A percentile compares a stretch with the other conserved stretches of the same genome.
Evolutionary conservation across 2,888 invertebrate genomes (phyloP).

Genomic region (Pachycephus smyrnensis): DNA sequence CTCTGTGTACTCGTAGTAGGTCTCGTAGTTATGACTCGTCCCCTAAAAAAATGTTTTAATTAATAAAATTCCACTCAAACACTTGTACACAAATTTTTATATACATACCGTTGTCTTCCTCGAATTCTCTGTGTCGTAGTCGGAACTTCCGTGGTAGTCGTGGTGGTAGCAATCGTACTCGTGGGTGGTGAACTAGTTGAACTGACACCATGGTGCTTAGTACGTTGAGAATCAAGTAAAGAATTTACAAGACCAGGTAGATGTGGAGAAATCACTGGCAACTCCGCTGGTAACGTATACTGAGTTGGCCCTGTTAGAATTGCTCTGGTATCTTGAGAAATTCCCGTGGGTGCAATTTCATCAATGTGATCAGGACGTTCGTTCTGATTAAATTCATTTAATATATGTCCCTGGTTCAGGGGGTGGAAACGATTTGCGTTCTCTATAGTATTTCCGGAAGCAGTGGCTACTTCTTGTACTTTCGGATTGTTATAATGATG

Average conservation of each 20-base stretch:
- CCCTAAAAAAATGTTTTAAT: slow-evolving; percentile 32
- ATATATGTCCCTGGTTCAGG: neutral
- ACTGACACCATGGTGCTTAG: slow-evolving; percentile 21
- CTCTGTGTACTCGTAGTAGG: slow-evolving; percentile 47
- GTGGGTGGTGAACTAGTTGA: slow-evolving; percentile 36
- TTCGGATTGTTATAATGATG: neutral
- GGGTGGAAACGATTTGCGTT: neutral
- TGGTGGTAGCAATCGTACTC: slow-evolving; percentile 40
- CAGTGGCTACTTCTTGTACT: neutral
- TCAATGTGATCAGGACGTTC: neutral
- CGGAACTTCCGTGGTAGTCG: slow-evolving; percentile 22
- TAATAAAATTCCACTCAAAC: neutral
- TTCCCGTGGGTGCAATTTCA: slow-evolving; percentile 10
- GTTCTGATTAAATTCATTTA: neutral
- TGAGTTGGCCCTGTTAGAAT: slow-evolving; percentile 63
- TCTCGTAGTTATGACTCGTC: slow-evolving; percentile 45
- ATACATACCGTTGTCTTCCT: slow-evolving; percentile 46
- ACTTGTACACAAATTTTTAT: neutral
- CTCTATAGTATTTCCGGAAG: neutral
- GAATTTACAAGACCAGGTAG: slow-evolving; percentile 74
- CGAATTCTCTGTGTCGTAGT: slow-evolving; percentile 53
- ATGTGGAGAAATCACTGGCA: slow-evolving; percentile 72
- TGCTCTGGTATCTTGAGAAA: slow-evolving; percentile 24
- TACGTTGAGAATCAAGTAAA: slow-evolving; percentile 69
- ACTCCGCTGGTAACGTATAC: slow-evolving; percentile 70